Evolutionary conservation across 2,113 vertebrate genomes (phyloP), one percentile per base, ranked within the genome.

Genomic region (Boulengeromyrus knoepffleri): DNA sequence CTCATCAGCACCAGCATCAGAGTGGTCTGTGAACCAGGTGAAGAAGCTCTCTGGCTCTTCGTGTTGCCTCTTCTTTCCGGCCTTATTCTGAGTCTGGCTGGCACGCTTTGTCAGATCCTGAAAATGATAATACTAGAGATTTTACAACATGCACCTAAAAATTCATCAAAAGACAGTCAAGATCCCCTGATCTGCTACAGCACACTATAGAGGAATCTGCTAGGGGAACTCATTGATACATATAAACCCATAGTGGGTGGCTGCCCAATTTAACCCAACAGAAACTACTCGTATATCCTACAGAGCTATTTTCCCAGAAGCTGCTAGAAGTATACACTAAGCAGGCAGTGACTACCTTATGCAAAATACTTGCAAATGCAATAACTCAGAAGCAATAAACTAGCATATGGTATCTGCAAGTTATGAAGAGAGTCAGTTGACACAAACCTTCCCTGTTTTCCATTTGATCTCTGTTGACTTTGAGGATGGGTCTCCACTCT

Each of bases 391-490:
- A 47, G 12, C 6, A 85, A 46, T 45, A 45, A n/a, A 5, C 45
- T n/a, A 85, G 83, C 80, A 45, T 85, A 42, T 24, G 0, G 12
- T 9, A 85, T n/a, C n/a, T 27, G 83, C 45, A 85, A 85, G 24
- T 49, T 24, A 85, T 47, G 21, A 46, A 49, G 42, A 45, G 83
- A 49, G 0, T 19, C 15, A 45, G 9, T 19, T 5, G 4, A 49
- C n/a, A 74, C 91, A 1, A 91, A 97, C 97, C 96, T 98, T 98
- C 93, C 97, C 97, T 93, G 97, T 95, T 95, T 98, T 98, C 97
- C 97, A 98, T 96, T 98, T 98, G 92, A 98, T 98, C 94, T 98
- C 97, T 66, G 97, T 98, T 89, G 97, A 98, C 93, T 98, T 98
- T 95, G 97, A 97, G 90, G 97, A 98, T 17, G 97, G 97, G 92